Evolutionary conservation across 2,797 vertebrate species (phyloP).

Genomic region (Crypturellus tataupa): DNA sequence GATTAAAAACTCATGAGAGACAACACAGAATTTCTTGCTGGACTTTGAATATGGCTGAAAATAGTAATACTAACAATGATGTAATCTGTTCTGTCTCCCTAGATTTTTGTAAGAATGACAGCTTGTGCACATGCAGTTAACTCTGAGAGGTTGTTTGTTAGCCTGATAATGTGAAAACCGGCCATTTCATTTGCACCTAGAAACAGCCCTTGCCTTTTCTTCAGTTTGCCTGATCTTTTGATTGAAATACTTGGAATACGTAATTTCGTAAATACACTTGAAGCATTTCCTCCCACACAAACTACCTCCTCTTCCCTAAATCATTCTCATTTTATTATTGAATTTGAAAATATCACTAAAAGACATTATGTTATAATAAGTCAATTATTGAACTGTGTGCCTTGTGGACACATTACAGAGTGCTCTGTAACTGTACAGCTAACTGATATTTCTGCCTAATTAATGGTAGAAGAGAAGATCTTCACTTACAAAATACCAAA

Average conservation of each 20-base stretch:
- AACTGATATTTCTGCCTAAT: neutral
- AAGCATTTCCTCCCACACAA: constrained; percentile 37
- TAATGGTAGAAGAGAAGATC: neutral
- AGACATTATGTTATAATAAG: constrained; percentile 7
- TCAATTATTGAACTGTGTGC: constrained; percentile 36
- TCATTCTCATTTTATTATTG: constrained; percentile 40
- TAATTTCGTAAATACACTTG: constrained; percentile 44
- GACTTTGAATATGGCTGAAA: neutral
- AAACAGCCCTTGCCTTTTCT: constrained; percentile 29
- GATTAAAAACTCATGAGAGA: neutral
- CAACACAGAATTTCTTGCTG: neutral
- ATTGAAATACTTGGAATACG: constrained; percentile 42
- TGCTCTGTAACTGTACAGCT: neutral
- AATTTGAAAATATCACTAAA: constrained; percentile 63
- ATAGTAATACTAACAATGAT: neutral
- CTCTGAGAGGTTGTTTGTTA: constrained; percentile 33
- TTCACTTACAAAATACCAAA: neutral
- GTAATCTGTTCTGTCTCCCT: neutral
- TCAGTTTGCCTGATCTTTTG: constrained; percentile 33
- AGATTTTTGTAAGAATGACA: constrained; percentile 2
- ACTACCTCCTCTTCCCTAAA: constrained; percentile 11
- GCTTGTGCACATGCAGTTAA: constrained; percentile 26
- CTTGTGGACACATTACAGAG: neutral
- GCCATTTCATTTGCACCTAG: constrained; percentile 34
- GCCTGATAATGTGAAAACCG: constrained; percentile 38